Base-by-base conservation (phyloP, 2,113 vertebrate genomes). In the Oryzias celebensis region DNA sequence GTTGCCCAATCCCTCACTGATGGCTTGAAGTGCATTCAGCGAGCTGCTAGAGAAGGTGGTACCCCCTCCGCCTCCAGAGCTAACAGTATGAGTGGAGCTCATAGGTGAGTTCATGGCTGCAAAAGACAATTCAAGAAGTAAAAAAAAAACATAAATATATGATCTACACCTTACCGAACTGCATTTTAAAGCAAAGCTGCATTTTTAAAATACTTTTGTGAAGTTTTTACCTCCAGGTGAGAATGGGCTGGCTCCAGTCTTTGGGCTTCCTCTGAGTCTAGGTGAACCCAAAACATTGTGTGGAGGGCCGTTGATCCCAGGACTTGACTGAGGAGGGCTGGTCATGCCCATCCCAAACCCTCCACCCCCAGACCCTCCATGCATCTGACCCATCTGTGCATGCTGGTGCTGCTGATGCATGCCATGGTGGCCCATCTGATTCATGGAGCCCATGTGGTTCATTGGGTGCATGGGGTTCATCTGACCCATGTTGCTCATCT, bases 1-100 rank as follows among this genome's bases (percentile, higher is more conserved):
- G 58, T 94, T 98, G 47, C 97, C 97, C 58, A 99, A 95, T 0
- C 97, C 96, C 69, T 99, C 97, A 56, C 97, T 99, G 63, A 99
- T 99, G 73, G 97, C 97, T 87, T 98, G 97, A 53, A 99, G 93
- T 70, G 97, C 97, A 54, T 96, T 98, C 46, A 99, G 91, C 6
- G 97, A 98, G 82, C 95, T 99, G 89, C 96, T 99, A 51, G 96
- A 98, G 85, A 96, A 99, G 63, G 82, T 93, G 82, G 86, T 90
- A 59, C 85, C 90, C 69, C 92, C 78, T 62, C 90, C 89, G 3
- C 75, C 81, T 58, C 85, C 88, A 61, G 81, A 69, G 65, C 93
- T 92, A 57, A 92, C 90, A 16, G 84, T 85, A 50, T 91, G 85
- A 51, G 91, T 85, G 53, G 95, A 91, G 77, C 94, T 95, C 93